Evolutionary conservation across 1,140 invertebrate species (phyloP), one percentile per base, ranked within the genome.

Genomic region (Drosophila leontia): DNA sequence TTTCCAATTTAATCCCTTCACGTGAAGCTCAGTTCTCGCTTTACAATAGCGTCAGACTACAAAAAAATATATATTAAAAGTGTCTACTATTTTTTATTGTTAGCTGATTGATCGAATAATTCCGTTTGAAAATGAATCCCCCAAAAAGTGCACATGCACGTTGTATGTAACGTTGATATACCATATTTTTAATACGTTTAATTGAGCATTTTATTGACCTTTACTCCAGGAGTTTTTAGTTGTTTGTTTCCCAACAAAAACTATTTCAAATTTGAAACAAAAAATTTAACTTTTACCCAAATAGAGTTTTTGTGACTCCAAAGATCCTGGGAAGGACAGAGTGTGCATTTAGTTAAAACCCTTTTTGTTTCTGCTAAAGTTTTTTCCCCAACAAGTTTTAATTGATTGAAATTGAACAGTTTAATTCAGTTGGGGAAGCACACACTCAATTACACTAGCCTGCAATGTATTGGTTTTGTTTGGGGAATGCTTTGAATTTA

Each of bases 41-140:
- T 34, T 17, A 44, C 57, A 61, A 64, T 37, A 23, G 51, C 34
- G 34, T 3, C 51, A 35, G 29, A 12, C 19, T 39, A 12, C 17
- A 32, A 23, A 13, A 64, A 60, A 42, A 47, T 29, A 42, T 51
- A 39, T 55, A 55, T 37, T 55, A 37, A 37, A 55, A 39, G 13
- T 39, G 26, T 32, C 11, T 15, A 12, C 15, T 23, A 23, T 12
- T 41, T 60, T 60, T n/a, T 39, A 12, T 11, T 60, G 34, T 35
- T n/a, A 56, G 32, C 45, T 61, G 47, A 59, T 37, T 60, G 34
- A 63, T 63, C 34, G 13, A 42, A 60, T 64, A 60, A 42, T 60
- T 42, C 55, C 55, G 15, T 64, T 61, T 61, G 58, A 60, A 60
- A 60, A 29, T 42, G 26, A 59, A 59, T 19, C 23, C 34, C 1